Evolutionary conservation across 2,888 invertebrate species (phyloP), one percentile per base, ranked within the genome.

Genomic region (Luperina nickerlii): DNA sequence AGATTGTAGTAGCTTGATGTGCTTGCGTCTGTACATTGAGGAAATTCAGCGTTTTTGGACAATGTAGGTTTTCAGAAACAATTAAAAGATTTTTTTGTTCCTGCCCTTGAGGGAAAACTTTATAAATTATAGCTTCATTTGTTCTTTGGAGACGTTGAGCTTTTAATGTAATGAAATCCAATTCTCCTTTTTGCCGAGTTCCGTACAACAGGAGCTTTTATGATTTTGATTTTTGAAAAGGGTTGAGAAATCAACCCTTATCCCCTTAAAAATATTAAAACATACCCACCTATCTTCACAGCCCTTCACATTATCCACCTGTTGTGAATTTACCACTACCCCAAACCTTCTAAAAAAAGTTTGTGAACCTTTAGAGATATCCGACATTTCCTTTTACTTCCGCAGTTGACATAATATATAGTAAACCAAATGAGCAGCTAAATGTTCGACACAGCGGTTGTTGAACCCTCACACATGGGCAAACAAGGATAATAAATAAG

Each of bases 401-500:
- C 60, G 15, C 15, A 68, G 57, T 74, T 62, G 20, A 75, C 15
- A 45, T 45, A 74, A 68, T 45, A 76, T 65, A 76, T 71, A 48
- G 51, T 48, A 42, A 76, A 63, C 69, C 20, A 74, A 80, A 76
- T 76, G 66, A 32, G 11, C 45, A 48, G 7, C 15, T n/a, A 70
- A 71, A 73, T 32, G 27, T 24, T 68, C 51, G 67, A 66, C 62
- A 42, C 79, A 68, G 38, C 42, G 69, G 66, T 66, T 78, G 71
- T 80, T 84, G 77, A 74, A 65, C 68, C 66, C 67, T 74, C 77
- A 60, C 77, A 81, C 82, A 78, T 65, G 63, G 42, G 65, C 60
- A 82, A 74, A 79, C 83, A 79, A 60, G 73, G 72, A 78, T 81
- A 83, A 72, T 81, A 87, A 80, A 74, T 81, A 88, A 85, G 73